These are phyloP conservation scores for Rhea pennata DNA, from an alignment of 2,113 vertebrate genomes.

Conservation along the genomic window DNA sequence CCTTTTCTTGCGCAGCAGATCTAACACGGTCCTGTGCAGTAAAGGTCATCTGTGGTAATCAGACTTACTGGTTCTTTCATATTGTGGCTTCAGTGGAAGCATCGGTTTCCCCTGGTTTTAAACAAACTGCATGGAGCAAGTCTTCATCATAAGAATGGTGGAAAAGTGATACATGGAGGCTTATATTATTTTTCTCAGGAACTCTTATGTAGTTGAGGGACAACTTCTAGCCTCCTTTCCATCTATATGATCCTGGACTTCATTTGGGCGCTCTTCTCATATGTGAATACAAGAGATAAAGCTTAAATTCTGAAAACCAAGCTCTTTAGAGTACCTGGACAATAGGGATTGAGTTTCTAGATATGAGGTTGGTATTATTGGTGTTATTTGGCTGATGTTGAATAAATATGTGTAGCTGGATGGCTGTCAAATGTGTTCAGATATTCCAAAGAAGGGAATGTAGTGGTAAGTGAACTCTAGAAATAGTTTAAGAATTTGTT, in stretches of 20 bases:
- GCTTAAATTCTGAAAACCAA: neutral
- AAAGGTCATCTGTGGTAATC: neutral
- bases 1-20: neutral
- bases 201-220: neutral
- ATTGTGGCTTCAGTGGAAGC: neutral
- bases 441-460: neutral
- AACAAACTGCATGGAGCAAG: neutral
- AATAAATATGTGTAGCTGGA: neutral
- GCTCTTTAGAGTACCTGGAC: neutral
- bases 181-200: neutral
- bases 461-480: neutral
- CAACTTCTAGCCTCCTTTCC: neutral
- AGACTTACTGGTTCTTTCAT: neutral
- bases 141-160: neutral
- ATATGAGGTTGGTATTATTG: neutral
- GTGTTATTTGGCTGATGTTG: neutral
- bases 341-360: neutral
- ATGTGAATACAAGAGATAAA: neutral
- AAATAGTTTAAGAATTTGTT: neutral
- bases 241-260: neutral
- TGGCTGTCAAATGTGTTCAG: neutral
- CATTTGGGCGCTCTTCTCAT: neutral
- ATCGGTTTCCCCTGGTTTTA: neutral
- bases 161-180: fast-evolving
- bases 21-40: neutral